phyloP scores from a whole-genome alignment of 2,113 vertebrate species.

The Macrotis lagotis region DNA sequence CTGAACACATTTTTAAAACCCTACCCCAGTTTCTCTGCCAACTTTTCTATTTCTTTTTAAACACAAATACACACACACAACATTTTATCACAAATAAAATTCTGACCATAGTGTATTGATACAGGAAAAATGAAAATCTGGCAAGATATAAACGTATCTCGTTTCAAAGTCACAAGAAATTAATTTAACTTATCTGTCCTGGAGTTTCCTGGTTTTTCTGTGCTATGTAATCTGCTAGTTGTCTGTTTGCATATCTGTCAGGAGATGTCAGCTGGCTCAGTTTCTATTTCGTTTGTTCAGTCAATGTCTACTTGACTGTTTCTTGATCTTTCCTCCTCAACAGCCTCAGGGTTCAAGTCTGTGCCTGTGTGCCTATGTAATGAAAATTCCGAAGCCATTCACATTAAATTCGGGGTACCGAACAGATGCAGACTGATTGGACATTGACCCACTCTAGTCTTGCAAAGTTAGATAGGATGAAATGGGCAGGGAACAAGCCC shows the following conservation, averaged over 20 bases:
- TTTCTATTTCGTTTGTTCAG: slow-evolving; percentile 52
- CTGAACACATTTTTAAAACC: slow-evolving; percentile 1
- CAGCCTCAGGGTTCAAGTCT: slow-evolving; percentile 40
- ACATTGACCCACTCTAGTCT: not conserved
- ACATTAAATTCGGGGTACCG: not conserved
- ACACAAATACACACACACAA: not conserved
- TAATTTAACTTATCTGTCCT: not conserved
- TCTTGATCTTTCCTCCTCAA: slow-evolving; percentile 37
- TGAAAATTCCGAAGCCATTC: not conserved
- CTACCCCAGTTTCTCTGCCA: slow-evolving; percentile 8
- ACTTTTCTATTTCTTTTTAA: not conserved
- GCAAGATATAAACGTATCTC: not conserved
- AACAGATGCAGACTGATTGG: not conserved
- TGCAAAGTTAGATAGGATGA: not conserved
- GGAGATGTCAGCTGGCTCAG: slow-evolving; percentile 38
- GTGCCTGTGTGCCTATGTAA: not conserved
- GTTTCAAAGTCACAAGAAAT: slow-evolving; percentile 50
- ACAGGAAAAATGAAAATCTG: not conserved
- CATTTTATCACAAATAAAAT: slow-evolving; percentile 4
- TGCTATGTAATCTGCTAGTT: slow-evolving; percentile 29
- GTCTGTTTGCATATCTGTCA: slow-evolving; percentile 49
- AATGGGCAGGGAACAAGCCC: not conserved
- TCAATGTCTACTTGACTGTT: slow-evolving; percentile 35
- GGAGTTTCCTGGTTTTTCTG: not conserved
- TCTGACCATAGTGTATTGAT: not conserved